These are phyloP conservation scores for Tiaroga cobitis DNA, from an alignment of 2,797 vertebrate genomes.

Conservation along the genomic window DNA sequence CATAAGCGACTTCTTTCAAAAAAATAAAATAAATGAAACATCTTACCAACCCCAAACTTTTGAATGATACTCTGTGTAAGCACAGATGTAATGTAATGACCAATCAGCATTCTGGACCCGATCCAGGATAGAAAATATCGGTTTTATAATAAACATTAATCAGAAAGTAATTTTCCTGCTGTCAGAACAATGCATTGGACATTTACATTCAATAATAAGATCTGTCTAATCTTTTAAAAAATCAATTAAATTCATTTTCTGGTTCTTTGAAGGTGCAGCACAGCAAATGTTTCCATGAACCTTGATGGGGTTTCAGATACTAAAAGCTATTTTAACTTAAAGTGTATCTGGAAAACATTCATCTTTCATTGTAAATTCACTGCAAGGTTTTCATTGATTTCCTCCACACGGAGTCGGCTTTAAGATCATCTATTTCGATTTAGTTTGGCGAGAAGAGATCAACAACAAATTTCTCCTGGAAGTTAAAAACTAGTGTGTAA, in stretches of 20 bases:
- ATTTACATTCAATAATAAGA: neutral
- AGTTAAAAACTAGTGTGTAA: neutral
- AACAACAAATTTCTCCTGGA: neutral
- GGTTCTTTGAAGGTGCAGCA: neutral
- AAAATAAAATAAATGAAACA: neutral
- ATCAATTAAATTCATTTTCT: slow-evolving; percentile 23
- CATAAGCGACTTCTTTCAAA: neutral
- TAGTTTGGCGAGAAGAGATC: neutral
- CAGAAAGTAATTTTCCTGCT: neutral
- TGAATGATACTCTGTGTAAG: neutral
- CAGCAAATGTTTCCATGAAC: neutral
- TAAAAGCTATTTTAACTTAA: slow-evolving; percentile 53
- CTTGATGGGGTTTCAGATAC: slow-evolving; percentile 33
- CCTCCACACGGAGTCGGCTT: neutral
- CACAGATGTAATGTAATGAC: neutral
- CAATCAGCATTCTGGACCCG: neutral
- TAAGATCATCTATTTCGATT: slow-evolving; percentile 19
- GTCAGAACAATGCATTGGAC: neutral
- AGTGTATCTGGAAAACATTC: slow-evolving; percentile 42
- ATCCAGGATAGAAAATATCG: neutral
- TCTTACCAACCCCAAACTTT: neutral
- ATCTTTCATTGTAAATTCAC: slow-evolving; percentile 58
- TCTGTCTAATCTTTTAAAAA: slow-evolving; percentile 13
- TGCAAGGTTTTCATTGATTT: slow-evolving; percentile 59
- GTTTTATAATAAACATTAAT: slow-evolving; percentile 24